A percentile compares a stretch with the other conserved stretches of the same genome.
phyloP scores from a whole-genome alignment of 37 sponge, comb jelly and placozoan species.

The Halisarca cf. caerulea region DNA sequence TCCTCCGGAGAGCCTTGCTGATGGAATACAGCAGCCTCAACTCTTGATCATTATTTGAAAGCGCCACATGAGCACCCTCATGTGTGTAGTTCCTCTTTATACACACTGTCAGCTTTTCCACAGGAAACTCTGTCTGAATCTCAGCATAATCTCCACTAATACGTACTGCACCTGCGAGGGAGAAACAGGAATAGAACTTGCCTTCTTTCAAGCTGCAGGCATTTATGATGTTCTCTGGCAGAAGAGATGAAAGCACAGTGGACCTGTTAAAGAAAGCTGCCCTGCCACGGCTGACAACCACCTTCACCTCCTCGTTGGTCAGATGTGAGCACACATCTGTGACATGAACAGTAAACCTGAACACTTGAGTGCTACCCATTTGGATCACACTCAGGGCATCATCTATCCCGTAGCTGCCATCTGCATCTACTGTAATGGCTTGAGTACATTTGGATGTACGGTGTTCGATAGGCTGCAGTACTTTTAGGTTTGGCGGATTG shows the following conservation, averaged over 20 bases:
- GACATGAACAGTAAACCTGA: not conserved
- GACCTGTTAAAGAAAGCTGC: not conserved
- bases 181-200: not conserved
- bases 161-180: not conserved
- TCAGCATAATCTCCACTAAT: too few relatives aligned
- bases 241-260: not conserved
- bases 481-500: not conserved
- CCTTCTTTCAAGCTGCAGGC: not conserved
- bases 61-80: not conserved
- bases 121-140: too few relatives aligned
- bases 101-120: not conserved
- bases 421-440: slow-evolving; percentile 9
- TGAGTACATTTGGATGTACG: too few relatives aligned
- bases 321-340: not conserved
- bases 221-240: not conserved
- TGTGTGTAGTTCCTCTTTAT: not conserved
- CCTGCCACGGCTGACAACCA: not conserved
- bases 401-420: not conserved
- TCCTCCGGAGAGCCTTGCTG: not conserved
- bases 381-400: not conserved
- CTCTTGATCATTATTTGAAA: slow-evolving; percentile 21
- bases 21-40: too few relatives aligned
- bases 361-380: not conserved
- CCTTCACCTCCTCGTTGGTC: not conserved
- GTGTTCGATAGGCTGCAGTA: too few relatives aligned